Evolutionary conservation across 2,113 vertebrate species (phyloP).

Genomic region (human): GRCh38 chr18:35687001-35687500

Average conservation of each 20-base stretch:
- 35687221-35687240: background rate
- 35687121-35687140: slow-evolving; percentile 98
- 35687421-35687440: background rate
- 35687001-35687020: slow-evolving; percentile 86
- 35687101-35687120: slow-evolving; percentile 99
- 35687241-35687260: background rate
- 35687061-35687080: slow-evolving; percentile 99
- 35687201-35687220: background rate
- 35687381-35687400: slow-evolving; percentile 21
- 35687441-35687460: slow-evolving; percentile 28
- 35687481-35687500: slow-evolving; percentile 1
- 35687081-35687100: slow-evolving; percentile 98
- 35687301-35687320: background rate
- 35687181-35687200: slow-evolving; percentile 87
- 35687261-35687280: slow-evolving; percentile 38
- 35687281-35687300: background rate
- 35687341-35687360: background rate
- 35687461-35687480: slow-evolving; percentile 35
- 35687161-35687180: slow-evolving; percentile 98
- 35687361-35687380: slow-evolving; percentile 3
- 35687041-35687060: slow-evolving; percentile 99
- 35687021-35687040: slow-evolving; percentile 98
- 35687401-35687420: background rate
- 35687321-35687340: background rate
- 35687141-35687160: slow-evolving; percentile 99